Evolutionary conservation across 2,113 vertebrate genomes (phyloP), one percentile per base, ranked within the genome.

Genomic region (Eptesicus fuscus): DNA sequence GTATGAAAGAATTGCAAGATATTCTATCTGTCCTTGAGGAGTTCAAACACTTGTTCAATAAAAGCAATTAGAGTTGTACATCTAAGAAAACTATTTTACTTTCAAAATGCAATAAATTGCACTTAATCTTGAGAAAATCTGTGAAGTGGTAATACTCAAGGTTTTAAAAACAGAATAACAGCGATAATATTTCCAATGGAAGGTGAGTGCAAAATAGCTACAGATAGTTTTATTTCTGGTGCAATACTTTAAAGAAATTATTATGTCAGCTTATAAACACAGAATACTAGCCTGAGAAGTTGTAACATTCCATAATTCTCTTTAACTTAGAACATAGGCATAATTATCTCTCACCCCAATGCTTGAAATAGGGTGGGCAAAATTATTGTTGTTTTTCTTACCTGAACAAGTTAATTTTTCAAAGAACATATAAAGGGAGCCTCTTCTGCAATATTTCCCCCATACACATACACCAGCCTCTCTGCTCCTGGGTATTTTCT

Each of bases 31-130:
- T 86, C 59, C 61, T 90, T 90, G 71, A 94, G 32, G n/a, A n/a
- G 35, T 17, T 82, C 73, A 91, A 87, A 70, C n/a, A 89, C 69
- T 32, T 76, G 14, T 71, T 89, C 65, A 93, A 47, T 49, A 93
- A 87, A 87, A 96, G 71, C 63, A 91, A 83, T 37, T 79, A 53
- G 44, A 82, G 1, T 40, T 91, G 44, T 65, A 16, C 7, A 32
- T 90, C 40, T 73, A 40, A 51, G 63, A n/a, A 88, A 86, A 92
- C n/a, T 71, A 28, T 37, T 91, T 89, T 86, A 65, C 86, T 96
- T 84, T 71, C 51, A 95, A 87, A 65, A 63, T n/a, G 73, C 30
- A 77, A 88, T 74, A 88, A 87, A 90, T 49, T 78, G 10, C 40
- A 73, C 59, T 93, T 87, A 83, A 35, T 91, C 49, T 22, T 12